These are phyloP conservation scores for Anthoptus insignis DNA, from an alignment of 2,888 invertebrate species.

Conservation along the genomic window DNA sequence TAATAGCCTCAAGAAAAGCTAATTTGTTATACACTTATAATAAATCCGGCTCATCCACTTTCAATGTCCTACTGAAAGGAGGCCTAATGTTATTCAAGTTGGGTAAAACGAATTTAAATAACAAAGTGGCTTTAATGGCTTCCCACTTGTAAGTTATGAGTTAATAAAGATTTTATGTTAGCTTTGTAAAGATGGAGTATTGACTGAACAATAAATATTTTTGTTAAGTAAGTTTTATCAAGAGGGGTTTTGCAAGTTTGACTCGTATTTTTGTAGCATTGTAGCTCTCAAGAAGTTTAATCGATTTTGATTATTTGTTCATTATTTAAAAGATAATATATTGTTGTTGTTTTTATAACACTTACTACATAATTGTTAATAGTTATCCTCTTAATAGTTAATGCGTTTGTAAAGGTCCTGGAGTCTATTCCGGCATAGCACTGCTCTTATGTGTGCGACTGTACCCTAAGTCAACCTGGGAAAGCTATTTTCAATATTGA, in stretches of 20 bases:
- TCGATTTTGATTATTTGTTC: too few species aligned
- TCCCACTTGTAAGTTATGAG: constrained; percentile 33
- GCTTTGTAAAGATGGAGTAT: not conserved
- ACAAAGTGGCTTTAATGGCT: constrained; percentile 49
- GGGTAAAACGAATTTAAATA: constrained; percentile 59
- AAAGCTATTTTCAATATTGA: constrained; percentile 54
- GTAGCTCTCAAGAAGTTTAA: too few species aligned
- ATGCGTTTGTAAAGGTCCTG: not conserved
- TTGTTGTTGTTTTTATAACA: too few species aligned
- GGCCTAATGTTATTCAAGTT: constrained; percentile 49
- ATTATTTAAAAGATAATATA: too few species aligned
- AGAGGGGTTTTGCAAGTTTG: too few species aligned
- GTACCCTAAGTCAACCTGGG: constrained; percentile 18
- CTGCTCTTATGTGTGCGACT: not conserved
- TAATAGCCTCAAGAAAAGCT: not conserved
- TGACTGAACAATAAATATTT: too few species aligned
- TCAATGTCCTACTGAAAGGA: constrained; percentile 46
- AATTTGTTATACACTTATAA: constrained; percentile 5
- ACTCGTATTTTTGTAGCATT: too few species aligned
- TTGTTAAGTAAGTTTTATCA: too few species aligned
- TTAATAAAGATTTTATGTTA: constrained; percentile 22
- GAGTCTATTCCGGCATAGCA: not conserved
- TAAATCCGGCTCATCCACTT: constrained; percentile 8
- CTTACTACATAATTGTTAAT: too few species aligned
- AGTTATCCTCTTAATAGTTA: too few species aligned